These are phyloP conservation scores for Corvus moneduloides DNA, from an alignment of 2,113 vertebrate genomes.

Conservation along the genomic window DNA sequence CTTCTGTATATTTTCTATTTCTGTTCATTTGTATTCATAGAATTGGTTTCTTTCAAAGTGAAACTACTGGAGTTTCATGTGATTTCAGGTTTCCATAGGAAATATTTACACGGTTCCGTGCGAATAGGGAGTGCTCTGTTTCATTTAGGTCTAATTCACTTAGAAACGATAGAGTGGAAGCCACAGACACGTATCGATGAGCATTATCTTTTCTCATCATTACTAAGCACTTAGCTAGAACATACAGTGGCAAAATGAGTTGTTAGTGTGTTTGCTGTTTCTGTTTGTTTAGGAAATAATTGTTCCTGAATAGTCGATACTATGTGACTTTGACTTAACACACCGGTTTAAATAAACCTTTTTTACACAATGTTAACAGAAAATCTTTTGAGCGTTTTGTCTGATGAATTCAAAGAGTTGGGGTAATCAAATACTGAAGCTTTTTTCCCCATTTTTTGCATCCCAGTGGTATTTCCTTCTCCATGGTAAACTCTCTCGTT, in stretches of 20 bases:
- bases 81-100: conserved; percentile 1
- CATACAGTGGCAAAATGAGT: background rate
- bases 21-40: background rate
- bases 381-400: background rate
- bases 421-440: background rate
- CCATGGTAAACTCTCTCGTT: background rate
- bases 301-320: background rate
- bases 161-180: background rate
- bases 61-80: background rate
- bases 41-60: background rate
- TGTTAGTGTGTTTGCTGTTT: background rate
- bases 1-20: background rate
- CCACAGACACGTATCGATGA: background rate
- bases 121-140: background rate
- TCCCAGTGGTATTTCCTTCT: background rate
- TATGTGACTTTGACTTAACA: background rate
- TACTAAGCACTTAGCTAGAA: background rate
- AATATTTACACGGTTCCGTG: background rate
- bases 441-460: background rate
- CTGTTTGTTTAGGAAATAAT: background rate
- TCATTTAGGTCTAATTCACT: background rate
- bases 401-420: background rate
- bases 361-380: background rate
- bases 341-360: background rate
- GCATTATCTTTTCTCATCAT: background rate